Conservation (phyloP, 2,797 vertebrate species). For the Gymnoscopelus braueri region DNA sequence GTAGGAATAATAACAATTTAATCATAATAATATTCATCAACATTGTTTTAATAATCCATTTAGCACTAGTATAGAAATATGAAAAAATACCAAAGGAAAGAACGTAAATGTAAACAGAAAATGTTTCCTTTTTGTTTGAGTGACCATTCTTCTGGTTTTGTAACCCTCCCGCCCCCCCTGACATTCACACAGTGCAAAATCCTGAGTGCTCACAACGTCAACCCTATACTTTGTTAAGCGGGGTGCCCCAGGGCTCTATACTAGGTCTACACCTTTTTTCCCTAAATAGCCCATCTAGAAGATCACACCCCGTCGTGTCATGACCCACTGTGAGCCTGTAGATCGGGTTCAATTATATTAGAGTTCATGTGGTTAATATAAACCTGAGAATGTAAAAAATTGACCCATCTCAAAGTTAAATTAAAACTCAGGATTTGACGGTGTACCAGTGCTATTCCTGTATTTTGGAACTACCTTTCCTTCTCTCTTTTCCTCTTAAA, state of each 20-base stretch:
- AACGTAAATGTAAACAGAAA: slow-evolving; percentile 66
- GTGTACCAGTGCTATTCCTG: slow-evolving; percentile 21
- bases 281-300: too few species aligned
- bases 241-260: not conserved
- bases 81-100: slow-evolving; percentile 76
- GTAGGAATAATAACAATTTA: slow-evolving; percentile 74
- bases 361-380: too few species aligned
- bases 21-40: slow-evolving; percentile 75
- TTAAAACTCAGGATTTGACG: too few species aligned
- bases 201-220: too few species aligned
- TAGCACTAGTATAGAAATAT: slow-evolving; percentile 82
- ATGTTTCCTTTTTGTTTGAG: slow-evolving; percentile 47
- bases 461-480: slow-evolving; percentile 7
- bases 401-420: too few species aligned
- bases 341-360: too few species aligned
- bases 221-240: too few species aligned
- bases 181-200: slow-evolving; percentile 3
- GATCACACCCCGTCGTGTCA: too few species aligned
- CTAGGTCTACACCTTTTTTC: not conserved
- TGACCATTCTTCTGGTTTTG: slow-evolving; percentile 57
- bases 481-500: not conserved
- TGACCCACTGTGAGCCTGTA: too few species aligned
- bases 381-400: too few species aligned
- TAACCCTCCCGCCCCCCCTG: slow-evolving; percentile 57
- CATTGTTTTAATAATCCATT: slow-evolving; percentile 77